phyloP scores from a whole-genome alignment of 2,888 invertebrate genomes.

The Hirtodrosophila trivittata region DNA sequence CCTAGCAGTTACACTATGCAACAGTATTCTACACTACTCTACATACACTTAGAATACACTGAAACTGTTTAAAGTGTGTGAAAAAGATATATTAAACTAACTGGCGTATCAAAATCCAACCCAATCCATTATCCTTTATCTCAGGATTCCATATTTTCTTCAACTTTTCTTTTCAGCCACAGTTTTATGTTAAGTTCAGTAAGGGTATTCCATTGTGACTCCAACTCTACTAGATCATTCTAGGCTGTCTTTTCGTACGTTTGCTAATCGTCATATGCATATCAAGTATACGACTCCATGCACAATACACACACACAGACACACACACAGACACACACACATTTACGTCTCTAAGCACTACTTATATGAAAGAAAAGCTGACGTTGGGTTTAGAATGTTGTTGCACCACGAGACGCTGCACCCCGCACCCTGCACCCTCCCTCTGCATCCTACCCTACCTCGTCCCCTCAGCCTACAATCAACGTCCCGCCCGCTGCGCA shows the following conservation, averaged over 20 bases:
- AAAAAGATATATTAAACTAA: too few species aligned
- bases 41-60: too few species aligned
- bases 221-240: slow-evolving; percentile 1
- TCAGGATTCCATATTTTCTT: too few species aligned
- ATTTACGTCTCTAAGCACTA: not conserved
- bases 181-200: slow-evolving; percentile 4
- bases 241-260: slow-evolving; percentile 5
- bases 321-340: not conserved
- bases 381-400: slow-evolving; percentile 71
- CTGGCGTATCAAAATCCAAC: too few species aligned
- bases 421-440: slow-evolving; percentile 6
- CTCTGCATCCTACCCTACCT: not conserved
- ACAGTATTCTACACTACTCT: slow-evolving; percentile 29
- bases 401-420: slow-evolving; percentile 57
- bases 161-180: too few species aligned
- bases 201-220: not conserved
- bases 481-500: slow-evolving; percentile 58
- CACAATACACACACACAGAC: slow-evolving; percentile 19
- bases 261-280: slow-evolving; percentile 52
- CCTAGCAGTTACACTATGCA: slow-evolving; percentile 25
- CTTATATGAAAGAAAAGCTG: slow-evolving; percentile 56
- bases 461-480: slow-evolving; percentile 21
- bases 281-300: slow-evolving; percentile 17
- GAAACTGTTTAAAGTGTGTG: too few species aligned
- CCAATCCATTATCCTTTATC: too few species aligned